Percentiles rank a stretch among this genome's conserved stretches.
Evolutionary conservation across 1,140 invertebrate species (phyloP).

Genomic region (Aphaenogaster rudis): DNA sequence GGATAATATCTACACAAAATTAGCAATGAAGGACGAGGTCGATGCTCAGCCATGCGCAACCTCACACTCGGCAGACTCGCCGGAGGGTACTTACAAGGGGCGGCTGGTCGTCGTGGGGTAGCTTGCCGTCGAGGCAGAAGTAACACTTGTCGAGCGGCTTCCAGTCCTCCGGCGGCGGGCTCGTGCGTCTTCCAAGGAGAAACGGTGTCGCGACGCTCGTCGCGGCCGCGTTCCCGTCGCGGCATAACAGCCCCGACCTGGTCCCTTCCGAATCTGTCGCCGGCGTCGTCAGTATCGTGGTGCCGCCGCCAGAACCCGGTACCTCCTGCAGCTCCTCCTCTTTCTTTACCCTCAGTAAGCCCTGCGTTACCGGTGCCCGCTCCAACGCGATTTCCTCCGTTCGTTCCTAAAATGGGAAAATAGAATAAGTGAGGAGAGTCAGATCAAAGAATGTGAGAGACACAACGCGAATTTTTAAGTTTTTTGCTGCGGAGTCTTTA

Average conservation of each 20-base stretch:
- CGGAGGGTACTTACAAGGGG: constrained; percentile 86
- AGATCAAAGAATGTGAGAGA: neutral
- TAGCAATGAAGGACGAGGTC: constrained; percentile 40
- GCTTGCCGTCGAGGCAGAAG: constrained; percentile 94
- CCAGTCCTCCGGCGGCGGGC: constrained; percentile 91
- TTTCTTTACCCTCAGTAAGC: constrained; percentile 85
- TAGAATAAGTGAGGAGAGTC: neutral
- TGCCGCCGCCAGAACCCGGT: constrained; percentile 76
- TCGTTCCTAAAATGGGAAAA: constrained; percentile 76
- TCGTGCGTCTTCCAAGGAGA: constrained; percentile 82
- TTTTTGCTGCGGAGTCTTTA: neutral
- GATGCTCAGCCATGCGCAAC: constrained; percentile 58
- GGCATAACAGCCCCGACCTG: constrained; percentile 78
- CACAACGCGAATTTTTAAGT: neutral
- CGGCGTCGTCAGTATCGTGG: constrained; percentile 70
- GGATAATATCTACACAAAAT: constrained; percentile 27
- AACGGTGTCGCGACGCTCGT: constrained; percentile 66
- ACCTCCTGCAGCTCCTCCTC: constrained; percentile 85
- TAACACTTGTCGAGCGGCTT: constrained; percentile 94
- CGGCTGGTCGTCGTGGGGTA: constrained; percentile 88
- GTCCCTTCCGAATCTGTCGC: constrained; percentile 76
- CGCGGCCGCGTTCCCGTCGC: constrained; percentile 73
- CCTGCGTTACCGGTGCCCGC: constrained; percentile 83
- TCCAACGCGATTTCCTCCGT: constrained; percentile 81
- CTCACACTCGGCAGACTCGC: constrained; percentile 27